These are phyloP conservation scores for Polydrusus cervinus DNA, from an alignment of 2,888 invertebrate species.

Conservation along the genomic window DNA sequence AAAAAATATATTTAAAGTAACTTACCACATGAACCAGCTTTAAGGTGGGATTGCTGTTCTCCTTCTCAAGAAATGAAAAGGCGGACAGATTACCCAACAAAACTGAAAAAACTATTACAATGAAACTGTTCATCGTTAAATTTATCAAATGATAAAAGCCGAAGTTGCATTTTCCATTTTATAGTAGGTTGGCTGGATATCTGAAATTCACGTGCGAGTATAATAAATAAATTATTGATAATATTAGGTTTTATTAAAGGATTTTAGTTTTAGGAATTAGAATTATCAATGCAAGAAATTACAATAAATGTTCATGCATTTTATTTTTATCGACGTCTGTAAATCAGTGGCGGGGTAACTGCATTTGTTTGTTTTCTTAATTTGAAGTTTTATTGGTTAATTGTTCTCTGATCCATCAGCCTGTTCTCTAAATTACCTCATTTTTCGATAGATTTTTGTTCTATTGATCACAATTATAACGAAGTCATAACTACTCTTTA, in stretches of 20 bases:
- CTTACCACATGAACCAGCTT: constrained; percentile 32
- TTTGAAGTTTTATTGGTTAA: no score
- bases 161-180: not conserved
- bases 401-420: no score
- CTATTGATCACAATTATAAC: no score
- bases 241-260: not conserved
- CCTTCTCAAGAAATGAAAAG: not conserved
- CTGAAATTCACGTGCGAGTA: not conserved
- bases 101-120: not conserved
- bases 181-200: not conserved
- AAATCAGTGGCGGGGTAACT: no score
- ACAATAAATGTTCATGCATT: not conserved
- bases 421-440: no score
- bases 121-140: not conserved
- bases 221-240: not conserved
- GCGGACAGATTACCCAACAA: not conserved
- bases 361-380: no score
- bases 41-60: constrained; percentile 8
- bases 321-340: no score
- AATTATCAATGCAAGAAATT: not conserved
- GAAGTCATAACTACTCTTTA: no score
- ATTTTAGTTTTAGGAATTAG: not conserved
- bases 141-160: not conserved
- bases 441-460: no score
- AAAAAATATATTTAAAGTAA: not conserved